These are phyloP conservation scores for Lithophane leautieri DNA, from an alignment of 2,888 invertebrate species.

Conservation along the genomic window DNA sequence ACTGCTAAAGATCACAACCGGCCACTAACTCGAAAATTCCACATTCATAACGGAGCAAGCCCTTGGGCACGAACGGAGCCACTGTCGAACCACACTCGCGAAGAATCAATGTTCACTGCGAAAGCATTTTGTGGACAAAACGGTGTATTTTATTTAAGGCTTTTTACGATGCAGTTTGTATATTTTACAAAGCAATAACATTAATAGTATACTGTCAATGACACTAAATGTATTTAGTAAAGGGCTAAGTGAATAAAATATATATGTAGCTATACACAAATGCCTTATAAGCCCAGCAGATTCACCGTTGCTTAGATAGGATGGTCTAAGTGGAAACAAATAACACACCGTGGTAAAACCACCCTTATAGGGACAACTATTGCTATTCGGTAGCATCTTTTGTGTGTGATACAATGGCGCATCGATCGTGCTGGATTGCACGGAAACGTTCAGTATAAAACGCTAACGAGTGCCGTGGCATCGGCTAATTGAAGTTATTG, in stretches of 20 bases:
- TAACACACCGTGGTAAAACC: slow-evolving; percentile 77
- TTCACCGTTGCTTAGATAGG: slow-evolving; percentile 65
- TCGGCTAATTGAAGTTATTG: slow-evolving; percentile 86
- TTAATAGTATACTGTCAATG: slow-evolving; percentile 42
- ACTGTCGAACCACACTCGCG: slow-evolving; percentile 73
- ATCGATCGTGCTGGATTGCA: slow-evolving; percentile 84
- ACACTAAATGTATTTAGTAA: slow-evolving; percentile 43
- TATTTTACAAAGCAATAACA: slow-evolving; percentile 43
- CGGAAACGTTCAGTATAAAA: slow-evolving; percentile 81
- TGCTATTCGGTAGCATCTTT: slow-evolving; percentile 86
- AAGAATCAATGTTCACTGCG: slow-evolving; percentile 75
- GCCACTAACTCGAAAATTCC: slow-evolving; percentile 88
- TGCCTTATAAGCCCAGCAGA: slow-evolving; percentile 63
- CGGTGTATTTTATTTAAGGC: slow-evolving; percentile 65
- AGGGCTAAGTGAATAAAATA: slow-evolving; percentile 34
- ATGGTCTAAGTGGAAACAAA: slow-evolving; percentile 82
- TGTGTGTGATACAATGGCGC: slow-evolving; percentile 86
- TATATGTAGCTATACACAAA: slow-evolving; percentile 45
- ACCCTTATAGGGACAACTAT: slow-evolving; percentile 83
- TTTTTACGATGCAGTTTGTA: slow-evolving; percentile 39
- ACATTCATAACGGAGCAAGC: slow-evolving; percentile 85
- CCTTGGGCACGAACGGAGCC: slow-evolving; percentile 81
- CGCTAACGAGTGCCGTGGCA: slow-evolving; percentile 81
- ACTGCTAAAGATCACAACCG: slow-evolving; percentile 83
- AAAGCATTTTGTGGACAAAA: slow-evolving; percentile 76